These are phyloP conservation scores for Salvelinus alpinus DNA, from an alignment of 2,113 vertebrate genomes.

Conservation along the genomic window DNA sequence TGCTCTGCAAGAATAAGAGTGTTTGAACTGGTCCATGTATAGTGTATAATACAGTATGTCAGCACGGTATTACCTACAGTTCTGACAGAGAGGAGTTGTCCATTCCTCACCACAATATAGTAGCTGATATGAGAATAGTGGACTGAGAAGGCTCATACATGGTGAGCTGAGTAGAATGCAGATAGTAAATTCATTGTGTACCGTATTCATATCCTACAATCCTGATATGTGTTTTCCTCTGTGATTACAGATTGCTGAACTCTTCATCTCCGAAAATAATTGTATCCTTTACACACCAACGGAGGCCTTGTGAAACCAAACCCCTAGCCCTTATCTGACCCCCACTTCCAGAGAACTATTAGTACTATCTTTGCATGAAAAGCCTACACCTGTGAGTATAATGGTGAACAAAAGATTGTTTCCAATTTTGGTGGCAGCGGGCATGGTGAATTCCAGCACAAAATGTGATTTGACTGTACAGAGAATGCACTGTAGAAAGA, in stretches of 20 bases:
- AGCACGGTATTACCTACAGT: neutral
- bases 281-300: conserved; percentile 73
- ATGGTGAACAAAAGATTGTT: conserved; percentile 2
- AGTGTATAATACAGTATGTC: too few species aligned
- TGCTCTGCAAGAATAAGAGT: neutral
- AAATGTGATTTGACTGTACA: neutral
- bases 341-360: neutral
- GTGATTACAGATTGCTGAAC: conserved; percentile 75
- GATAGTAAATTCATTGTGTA: too few species aligned
- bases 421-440: conserved; percentile 10
- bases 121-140: too few species aligned
- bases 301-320: neutral
- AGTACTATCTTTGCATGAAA: neutral
- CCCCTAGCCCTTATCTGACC: neutral
- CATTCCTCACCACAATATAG: neutral
- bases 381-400: neutral
- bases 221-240: conserved; percentile 32
- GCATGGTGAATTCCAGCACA: conserved; percentile 28
- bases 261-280: conserved; percentile 79
- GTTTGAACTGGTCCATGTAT: neutral
- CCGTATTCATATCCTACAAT: too few species aligned
- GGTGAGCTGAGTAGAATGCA: too few species aligned
- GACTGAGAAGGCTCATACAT: too few species aligned
- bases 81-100: neutral
- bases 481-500: too few species aligned